phyloP scores from a whole-genome alignment of 1,140 invertebrate genomes.

The Dendroctonus valens region DNA sequence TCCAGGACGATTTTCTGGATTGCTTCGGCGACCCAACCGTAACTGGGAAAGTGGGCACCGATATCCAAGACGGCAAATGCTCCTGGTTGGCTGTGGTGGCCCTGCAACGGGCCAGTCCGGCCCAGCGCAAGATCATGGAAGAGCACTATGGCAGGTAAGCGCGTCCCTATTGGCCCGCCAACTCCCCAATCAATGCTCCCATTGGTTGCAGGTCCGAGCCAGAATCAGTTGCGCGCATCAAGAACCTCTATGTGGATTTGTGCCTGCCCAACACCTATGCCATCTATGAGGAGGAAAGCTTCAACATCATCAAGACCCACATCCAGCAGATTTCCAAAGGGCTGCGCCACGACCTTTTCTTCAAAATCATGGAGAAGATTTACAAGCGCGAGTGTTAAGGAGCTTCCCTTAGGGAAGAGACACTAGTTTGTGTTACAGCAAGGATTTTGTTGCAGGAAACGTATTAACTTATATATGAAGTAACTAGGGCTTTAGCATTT shows the following conservation, averaged over 20 bases:
- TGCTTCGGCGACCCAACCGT: conserved; percentile 83
- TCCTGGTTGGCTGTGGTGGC: conserved; percentile 92
- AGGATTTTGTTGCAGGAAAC: too few species aligned
- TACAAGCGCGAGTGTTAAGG: conserved; percentile 64
- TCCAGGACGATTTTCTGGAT: conserved; percentile 92
- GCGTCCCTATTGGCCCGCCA: neutral
- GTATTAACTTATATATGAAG: too few species aligned
- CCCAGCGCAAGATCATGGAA: conserved; percentile 75
- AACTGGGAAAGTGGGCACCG: conserved; percentile 87
- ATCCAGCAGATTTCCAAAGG: conserved; percentile 83
- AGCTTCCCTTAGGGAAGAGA: neutral
- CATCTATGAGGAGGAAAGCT: conserved; percentile 83
- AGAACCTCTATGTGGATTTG: conserved; percentile 77
- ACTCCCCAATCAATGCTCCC: neutral
- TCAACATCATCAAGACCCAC: conserved; percentile 77
- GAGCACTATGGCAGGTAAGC: conserved; percentile 70
- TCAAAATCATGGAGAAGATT: conserved; percentile 78
- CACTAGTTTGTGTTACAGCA: too few species aligned
- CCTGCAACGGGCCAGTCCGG: conserved; percentile 70
- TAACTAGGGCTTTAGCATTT: too few species aligned
- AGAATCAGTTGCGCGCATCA: conserved; percentile 69
- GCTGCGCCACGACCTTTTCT: conserved; percentile 79
- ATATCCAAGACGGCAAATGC: conserved; percentile 95
- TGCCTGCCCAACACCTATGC: conserved; percentile 73
- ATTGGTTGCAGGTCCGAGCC: conserved; percentile 53